Percentiles rank a stretch among this genome's conserved stretches.
These are phyloP conservation scores for Aelia acuminata DNA, from an alignment of 2,888 invertebrate genomes.

Conservation along the genomic window DNA sequence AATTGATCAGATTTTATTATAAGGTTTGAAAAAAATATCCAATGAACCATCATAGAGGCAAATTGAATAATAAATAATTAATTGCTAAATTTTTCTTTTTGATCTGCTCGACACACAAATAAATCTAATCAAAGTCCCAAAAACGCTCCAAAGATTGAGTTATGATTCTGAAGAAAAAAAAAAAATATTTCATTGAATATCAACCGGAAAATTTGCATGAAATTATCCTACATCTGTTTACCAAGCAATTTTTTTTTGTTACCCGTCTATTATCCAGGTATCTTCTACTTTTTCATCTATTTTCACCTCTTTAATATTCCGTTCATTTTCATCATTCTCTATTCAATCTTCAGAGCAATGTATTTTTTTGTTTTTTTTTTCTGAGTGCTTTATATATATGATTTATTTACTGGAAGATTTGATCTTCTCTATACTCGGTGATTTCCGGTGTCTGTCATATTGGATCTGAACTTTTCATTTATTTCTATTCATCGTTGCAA, in stretches of 20 bases:
- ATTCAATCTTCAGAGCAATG: background rate
- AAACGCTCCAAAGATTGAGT: background rate
- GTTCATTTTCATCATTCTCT: background rate
- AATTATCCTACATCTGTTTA: constrained; percentile 13
- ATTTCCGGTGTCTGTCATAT: too few species aligned
- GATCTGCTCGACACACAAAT: background rate
- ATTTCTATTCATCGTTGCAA: too few species aligned
- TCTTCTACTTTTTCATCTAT: background rate
- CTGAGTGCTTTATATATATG: too few species aligned
- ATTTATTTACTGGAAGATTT: background rate
- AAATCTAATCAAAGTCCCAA: background rate
- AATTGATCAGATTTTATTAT: too few species aligned
- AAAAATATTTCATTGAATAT: background rate
- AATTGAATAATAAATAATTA: too few species aligned
- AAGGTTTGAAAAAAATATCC: too few species aligned
- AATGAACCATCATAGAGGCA: too few species aligned
- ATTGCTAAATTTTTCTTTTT: too few species aligned
- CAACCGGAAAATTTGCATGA: background rate
- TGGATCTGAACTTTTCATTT: too few species aligned
- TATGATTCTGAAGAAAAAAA: background rate
- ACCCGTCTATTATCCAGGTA: background rate
- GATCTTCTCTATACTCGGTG: background rate
- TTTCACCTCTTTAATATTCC: background rate
- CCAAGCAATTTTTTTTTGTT: background rate
- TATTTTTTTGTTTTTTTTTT: background rate